Conservation (phyloP, 2,113 vertebrate species). For the Phodopus roborovskii region DNA sequence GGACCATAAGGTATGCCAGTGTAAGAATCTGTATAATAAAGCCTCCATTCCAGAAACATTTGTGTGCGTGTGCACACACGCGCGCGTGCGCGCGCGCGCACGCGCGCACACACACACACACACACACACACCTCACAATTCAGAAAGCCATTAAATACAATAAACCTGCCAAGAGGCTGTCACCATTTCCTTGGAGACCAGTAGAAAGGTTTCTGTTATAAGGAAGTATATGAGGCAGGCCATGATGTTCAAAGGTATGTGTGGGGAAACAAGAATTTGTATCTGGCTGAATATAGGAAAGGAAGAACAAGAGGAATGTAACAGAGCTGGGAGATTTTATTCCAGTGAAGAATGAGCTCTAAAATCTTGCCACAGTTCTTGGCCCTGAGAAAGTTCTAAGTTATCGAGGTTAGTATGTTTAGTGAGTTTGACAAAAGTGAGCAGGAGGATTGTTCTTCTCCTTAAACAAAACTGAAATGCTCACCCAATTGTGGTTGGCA, state of each 20-base stretch:
- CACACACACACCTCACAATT: background rate
- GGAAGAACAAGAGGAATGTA: background rate
- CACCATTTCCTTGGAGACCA: background rate
- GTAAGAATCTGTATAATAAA: constrained; percentile 26
- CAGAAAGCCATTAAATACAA: background rate
- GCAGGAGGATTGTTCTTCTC: background rate
- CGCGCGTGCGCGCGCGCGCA: background rate
- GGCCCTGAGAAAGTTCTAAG: background rate
- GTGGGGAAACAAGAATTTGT: background rate
- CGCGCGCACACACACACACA: background rate
- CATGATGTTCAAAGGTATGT: background rate
- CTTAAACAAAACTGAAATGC: background rate
- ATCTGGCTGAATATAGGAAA: background rate
- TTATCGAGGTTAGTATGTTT: background rate
- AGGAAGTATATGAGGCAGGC: background rate
- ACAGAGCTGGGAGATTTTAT: background rate
- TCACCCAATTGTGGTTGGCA: background rate
- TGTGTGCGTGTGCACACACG: background rate
- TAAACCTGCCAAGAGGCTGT: background rate
- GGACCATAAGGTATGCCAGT: background rate
- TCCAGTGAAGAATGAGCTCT: background rate
- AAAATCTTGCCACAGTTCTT: background rate
- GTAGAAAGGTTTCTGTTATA: background rate
- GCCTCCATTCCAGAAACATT: background rate
- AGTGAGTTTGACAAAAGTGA: background rate